phyloP scores from a whole-genome alignment of 2,888 invertebrate species.

The Linnaemya tessellans region DNA sequence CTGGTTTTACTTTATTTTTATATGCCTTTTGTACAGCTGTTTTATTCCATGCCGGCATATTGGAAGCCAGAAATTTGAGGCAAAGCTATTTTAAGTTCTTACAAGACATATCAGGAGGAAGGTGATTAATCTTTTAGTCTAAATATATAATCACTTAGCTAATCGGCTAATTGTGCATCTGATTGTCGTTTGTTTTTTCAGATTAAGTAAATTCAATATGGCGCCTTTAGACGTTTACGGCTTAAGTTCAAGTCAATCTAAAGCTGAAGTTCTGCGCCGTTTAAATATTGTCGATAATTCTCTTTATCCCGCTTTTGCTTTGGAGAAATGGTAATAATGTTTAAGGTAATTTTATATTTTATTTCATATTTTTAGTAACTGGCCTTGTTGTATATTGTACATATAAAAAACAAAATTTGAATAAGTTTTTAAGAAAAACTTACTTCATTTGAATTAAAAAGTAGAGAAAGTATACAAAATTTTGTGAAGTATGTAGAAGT shows the following conservation, averaged over 20 bases:
- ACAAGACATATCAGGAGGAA: conserved; percentile 88
- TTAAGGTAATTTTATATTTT: background rate
- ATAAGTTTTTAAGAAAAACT: background rate
- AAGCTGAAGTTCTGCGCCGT: conserved; percentile 82
- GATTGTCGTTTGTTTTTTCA: conserved; percentile 75
- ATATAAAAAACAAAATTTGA: conserved; percentile 16
- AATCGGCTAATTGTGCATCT: background rate
- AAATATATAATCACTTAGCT: background rate
- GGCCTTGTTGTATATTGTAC: conserved; percentile 21
- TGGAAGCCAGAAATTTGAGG: conserved; percentile 91
- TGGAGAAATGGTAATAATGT: conserved; percentile 74
- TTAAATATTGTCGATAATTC: conserved; percentile 76
- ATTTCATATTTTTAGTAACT: background rate
- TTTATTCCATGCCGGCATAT: conserved; percentile 90
- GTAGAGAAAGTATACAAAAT: too few relatives aligned
- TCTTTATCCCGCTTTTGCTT: conserved; percentile 75
- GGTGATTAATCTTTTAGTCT: conserved; percentile 81
- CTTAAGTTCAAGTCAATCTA: conserved; percentile 84
- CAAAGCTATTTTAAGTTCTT: conserved; percentile 94
- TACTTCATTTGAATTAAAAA: too few relatives aligned
- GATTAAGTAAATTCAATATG: conserved; percentile 86
- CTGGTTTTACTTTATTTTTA: conserved; percentile 88
- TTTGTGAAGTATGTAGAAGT: too few relatives aligned
- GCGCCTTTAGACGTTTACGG: conserved; percentile 86
- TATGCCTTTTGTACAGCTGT: conserved; percentile 91